Evolutionary conservation across 1,140 invertebrate species (phyloP).

Genomic region (Brevipalpus yothersi): DNA sequence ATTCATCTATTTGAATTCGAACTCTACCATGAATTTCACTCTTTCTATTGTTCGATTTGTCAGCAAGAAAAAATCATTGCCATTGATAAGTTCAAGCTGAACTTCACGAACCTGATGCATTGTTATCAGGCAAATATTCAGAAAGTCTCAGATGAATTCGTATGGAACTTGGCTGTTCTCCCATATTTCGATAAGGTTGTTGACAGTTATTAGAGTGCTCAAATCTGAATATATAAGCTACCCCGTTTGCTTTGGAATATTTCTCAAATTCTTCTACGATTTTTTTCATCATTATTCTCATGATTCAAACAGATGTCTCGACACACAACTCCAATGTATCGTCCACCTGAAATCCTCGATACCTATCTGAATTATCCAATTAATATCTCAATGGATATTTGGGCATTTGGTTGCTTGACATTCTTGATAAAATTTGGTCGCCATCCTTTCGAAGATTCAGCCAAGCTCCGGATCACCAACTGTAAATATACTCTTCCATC

Average conservation of each 20-base stretch:
- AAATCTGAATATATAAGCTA: neutral
- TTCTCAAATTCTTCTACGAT: neutral
- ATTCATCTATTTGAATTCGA: too few species aligned
- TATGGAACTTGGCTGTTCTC: too few species aligned
- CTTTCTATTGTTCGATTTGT: too few species aligned
- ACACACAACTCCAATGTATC: slow-evolving; percentile 39
- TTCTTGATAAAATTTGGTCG: slow-evolving; percentile 72
- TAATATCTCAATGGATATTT: slow-evolving; percentile 59
- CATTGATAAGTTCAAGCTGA: too few species aligned
- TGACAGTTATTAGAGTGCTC: too few species aligned
- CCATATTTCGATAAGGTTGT: too few species aligned
- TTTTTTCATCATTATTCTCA: neutral
- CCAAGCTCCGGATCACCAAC: slow-evolving; percentile 83
- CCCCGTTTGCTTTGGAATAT: neutral
- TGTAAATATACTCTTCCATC: slow-evolving; percentile 70
- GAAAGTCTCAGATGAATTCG: too few species aligned
- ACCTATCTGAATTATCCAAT: slow-evolving; percentile 90
- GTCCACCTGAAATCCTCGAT: slow-evolving; percentile 83
- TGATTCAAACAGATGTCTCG: slow-evolving; percentile 24
- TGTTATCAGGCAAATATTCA: too few species aligned
- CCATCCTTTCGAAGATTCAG: slow-evolving; percentile 91
- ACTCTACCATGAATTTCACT: too few species aligned
- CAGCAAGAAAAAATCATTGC: too few species aligned
- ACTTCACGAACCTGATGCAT: too few species aligned
- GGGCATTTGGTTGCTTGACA: slow-evolving; percentile 88